Base-by-base conservation (phyloP, 1,140 invertebrate species). In the Scaptomyza graminum region DNA sequence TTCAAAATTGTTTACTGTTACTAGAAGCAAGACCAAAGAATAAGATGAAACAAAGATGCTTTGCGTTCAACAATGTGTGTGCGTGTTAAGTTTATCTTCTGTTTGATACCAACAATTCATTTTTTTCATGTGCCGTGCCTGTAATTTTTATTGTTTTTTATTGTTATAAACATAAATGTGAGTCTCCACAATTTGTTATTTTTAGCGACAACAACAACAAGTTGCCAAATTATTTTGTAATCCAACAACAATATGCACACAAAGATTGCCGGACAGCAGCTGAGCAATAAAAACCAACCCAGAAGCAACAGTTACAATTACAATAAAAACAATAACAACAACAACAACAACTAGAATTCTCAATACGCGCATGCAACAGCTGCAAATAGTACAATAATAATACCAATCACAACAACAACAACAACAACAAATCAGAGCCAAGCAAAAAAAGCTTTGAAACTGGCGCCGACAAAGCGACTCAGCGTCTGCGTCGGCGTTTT, bases 361-460 rank as follows among this genome's bases (percentile, higher is more conserved):
- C 54, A 34, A 54, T 56, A 52, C 15, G 68, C 59, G 46, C 73
- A 80, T 85, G 65, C 81, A 84, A 77, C 80, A 84, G 81, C 73
- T 80, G 81, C 76, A 56, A 31, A 39, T 57, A 41, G 39, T 68
- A 47, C n/a, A 59, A 37, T 18, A 80, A 64, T 60, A 46, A 60
- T 13, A 37, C 62, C 25, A 43, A 57, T 34, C 28, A 16, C 34
- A 22, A 2, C 18, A 22, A 22, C 18, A 18, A 15, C 18, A 18
- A 15, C 31, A 37, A 13, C 12, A 16, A 31, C 50, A 11, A 43
- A 54, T 44, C 41, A 56, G 11, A 43, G 61, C 44, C 44, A 65
- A 74, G 37, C 43, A n/a, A 69, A 69, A n/a, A 69, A 69, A 74
- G 80, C 76, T 79, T 34, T 41, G 9, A 62, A 62, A 51, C 52